Percentiles rank a stretch among this genome's conserved stretches.
phyloP scores from a whole-genome alignment of 2,113 vertebrate genomes.

The Pristiophorus japonicus region DNA sequence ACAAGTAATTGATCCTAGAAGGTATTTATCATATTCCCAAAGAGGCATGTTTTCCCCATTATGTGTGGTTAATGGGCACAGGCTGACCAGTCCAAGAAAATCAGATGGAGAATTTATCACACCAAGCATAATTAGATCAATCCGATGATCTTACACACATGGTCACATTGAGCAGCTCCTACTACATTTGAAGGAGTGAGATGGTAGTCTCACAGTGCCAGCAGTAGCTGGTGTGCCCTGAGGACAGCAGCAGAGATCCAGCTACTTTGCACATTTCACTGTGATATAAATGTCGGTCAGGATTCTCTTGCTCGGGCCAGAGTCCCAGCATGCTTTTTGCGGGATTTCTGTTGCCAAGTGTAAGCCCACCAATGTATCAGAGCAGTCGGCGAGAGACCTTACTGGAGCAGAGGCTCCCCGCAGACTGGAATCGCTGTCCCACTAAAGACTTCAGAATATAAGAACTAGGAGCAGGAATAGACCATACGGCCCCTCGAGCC shows the following conservation, averaged over 20 bases:
- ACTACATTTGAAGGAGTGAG: neutral
- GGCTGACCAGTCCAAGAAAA: neutral
- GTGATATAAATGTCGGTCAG: neutral
- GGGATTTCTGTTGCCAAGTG: neutral
- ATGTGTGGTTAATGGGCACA: neutral
- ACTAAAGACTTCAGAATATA: no score
- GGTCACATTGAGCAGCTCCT: neutral
- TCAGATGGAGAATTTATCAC: neutral
- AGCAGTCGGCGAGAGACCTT: no score
- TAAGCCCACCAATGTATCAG: no score
- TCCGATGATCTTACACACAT: neutral
- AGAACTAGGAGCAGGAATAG: no score
- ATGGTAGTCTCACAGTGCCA: neutral
- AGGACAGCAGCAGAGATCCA: neutral
- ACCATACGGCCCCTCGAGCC: no score
- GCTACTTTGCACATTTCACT: neutral
- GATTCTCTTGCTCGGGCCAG: neutral
- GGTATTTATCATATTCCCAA: no score
- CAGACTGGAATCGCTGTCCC: no score
- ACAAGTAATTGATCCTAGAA: no score
- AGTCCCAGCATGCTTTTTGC: neutral
- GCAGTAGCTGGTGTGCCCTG: neutral
- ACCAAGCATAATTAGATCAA: neutral
- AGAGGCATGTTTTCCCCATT: no score
- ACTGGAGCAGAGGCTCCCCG: no score